Evolutionary conservation across 2,113 vertebrate genomes (phyloP), one percentile per base, ranked within the genome.

Genomic region (Toxotes chatareus): DNA sequence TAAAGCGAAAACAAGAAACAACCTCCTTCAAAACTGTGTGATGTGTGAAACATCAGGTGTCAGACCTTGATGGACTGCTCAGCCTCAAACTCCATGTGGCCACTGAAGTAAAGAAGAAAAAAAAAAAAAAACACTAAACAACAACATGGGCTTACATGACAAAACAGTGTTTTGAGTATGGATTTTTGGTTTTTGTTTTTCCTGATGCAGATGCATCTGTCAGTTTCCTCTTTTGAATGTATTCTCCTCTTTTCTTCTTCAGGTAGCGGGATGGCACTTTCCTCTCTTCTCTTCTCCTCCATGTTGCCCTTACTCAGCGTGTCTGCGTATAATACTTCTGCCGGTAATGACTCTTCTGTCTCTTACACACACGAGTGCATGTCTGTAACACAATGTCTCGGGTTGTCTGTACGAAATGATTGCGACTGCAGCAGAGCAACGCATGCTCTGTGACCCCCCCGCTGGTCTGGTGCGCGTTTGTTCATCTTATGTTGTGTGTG

Each of bases 251-350:
- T 72, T 42, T 69, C 27, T 63, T 42, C 68, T 55, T 21, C 84
- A 91, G 90, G 86, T 84, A 14, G 56, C 80, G 66, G 61, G 46
- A 91, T 90, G 90, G 64, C 34, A 27, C 60, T 61, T 21, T 75
- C 61, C 32, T 73, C 70, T 61, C 74, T 83, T 46, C n/a, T 86
- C 23, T 13, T 86, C 65, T 56, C 85, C 51, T n/a, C 63, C 1
- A 8, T 72, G 12, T 66, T 60, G 27, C 75, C 84, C 36, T 59
- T 32, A 5, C 38, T 88, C 80, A 73, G 74, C 38, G 78, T 32
- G 51, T 81, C 74, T 32, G 76, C 79, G 4, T 78, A 85, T 46
- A 90, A 91, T 46, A 84, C 82, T 31, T 87, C 90, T 32, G 82
- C 88, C 0, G 90, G 90, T 91, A 90, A 91, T 82, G 67, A 86